Conservation (phyloP, 1,140 invertebrate species). For the Drosophila teissieri region DNA sequence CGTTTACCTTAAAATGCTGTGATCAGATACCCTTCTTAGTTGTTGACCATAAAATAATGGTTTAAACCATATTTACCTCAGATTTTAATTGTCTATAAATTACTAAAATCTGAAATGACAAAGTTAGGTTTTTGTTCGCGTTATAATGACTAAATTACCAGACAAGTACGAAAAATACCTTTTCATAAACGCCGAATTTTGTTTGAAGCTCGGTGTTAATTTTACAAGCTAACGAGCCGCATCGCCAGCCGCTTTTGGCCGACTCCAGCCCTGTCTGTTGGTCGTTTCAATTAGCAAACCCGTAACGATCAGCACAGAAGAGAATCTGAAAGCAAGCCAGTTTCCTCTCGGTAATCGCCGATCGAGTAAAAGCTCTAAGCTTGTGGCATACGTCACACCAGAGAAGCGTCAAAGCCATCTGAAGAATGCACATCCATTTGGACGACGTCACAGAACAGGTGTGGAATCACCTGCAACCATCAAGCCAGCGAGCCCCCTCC, state of each 20-base stretch:
- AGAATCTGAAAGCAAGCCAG: constrained; percentile 41
- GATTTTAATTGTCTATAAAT: too few species aligned
- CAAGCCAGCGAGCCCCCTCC: neutral
- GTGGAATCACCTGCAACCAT: constrained; percentile 20
- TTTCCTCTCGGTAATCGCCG: constrained; percentile 16
- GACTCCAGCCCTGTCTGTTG: constrained; percentile 14
- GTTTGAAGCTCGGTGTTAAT: constrained; percentile 26
- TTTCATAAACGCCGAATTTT: constrained; percentile 18
- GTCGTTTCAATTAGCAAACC: constrained; percentile 55
- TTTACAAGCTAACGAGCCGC: constrained; percentile 56
- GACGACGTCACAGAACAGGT: constrained; percentile 46
- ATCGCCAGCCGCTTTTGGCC: constrained; percentile 9
- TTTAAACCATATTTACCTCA: too few species aligned
- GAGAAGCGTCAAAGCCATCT: neutral
- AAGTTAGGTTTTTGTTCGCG: constrained; percentile 1
- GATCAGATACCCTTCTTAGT: too few species aligned
- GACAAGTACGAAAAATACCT: constrained; percentile 32
- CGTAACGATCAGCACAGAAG: constrained; percentile 41
- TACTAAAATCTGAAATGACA: neutral
- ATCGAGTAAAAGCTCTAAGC: constrained; percentile 38
- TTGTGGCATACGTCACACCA: constrained; percentile 23
- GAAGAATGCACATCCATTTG: constrained; percentile 31
- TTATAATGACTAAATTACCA: constrained; percentile 59
- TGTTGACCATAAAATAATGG: too few species aligned
- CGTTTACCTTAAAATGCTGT: too few species aligned